Base-by-base conservation (phyloP, 2,113 vertebrate species). In the Strix aluco region DNA sequence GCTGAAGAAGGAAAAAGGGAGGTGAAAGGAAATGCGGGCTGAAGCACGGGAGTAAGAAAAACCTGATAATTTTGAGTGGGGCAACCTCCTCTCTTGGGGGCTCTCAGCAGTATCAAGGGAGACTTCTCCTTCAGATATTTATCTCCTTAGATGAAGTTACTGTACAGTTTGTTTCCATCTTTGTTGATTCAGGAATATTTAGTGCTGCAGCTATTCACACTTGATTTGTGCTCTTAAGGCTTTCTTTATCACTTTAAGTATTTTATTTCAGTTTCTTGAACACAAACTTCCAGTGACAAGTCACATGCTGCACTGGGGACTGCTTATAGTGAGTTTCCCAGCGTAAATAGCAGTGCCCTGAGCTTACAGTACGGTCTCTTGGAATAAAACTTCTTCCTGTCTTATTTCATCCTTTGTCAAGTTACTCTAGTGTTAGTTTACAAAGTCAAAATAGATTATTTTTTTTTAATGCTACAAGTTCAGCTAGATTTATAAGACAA, bases 231-330 rank as follows among this genome's bases (percentile, higher is more conserved):
- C 79, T 80, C 36, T 66, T 85, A 32, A 51, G 40, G 30, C 40
- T 61, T 54, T 36, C 55, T 88, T 94, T 73, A 25, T 82, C 2
- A 0, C 74, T 70, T 1, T 20, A 29, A 57, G 23, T 84, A 22
- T 71, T 91, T 86, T 59, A 47, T 78, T 95, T 79, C 40, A 61
- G 20, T 58, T 89, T 84, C 36, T 91, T 63, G 67, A 92, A 59
- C 16, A 29, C 9, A 2, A 29, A 86, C 62, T 85, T 95, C 17
- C 38, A 84, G 66, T 79, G 90, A 58, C 34, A 14, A 40, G 21
- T 89, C 66, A 83, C 1, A 1, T 79, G 87, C 54, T 86, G 73
- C 11, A 21, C n/a, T 0, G 0, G 29, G 42, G 16, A 23, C 29
- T 86, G 54, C 34, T 30, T 71, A 27, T 75, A 65, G 15, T n/a